Evolutionary conservation across 2,888 invertebrate genomes (phyloP).

Genomic region (Scaptomyza parva): DNA sequence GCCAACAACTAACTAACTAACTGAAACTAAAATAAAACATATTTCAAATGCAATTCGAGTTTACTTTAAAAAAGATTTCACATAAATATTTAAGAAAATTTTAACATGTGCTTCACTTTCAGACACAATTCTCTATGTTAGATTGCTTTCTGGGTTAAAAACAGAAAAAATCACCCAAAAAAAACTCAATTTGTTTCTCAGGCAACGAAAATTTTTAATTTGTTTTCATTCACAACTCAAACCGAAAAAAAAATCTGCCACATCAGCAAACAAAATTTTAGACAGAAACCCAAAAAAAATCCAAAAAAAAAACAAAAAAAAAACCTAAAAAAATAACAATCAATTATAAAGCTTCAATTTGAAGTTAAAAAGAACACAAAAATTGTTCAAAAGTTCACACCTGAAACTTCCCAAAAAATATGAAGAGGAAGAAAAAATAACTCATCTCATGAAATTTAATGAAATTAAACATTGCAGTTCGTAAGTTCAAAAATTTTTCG

Average conservation of each 20-base stretch:
- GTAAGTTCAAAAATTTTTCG: background rate
- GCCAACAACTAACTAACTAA: constrained; percentile 16
- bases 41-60: constrained; percentile 51
- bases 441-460: constrained; percentile 72
- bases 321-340: constrained; percentile 49
- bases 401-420: constrained; percentile 2
- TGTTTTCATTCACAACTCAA: constrained; percentile 32
- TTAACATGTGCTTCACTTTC: constrained; percentile 11
- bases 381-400: constrained; percentile 35
- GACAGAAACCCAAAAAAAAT: background rate
- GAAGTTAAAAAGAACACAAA: constrained; percentile 19
- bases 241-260: constrained; percentile 38
- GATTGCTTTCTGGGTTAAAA: background rate
- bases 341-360: constrained; percentile 44
- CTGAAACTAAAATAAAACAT: constrained; percentile 24
- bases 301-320: too few species aligned
- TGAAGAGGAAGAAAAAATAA: constrained; percentile 22
- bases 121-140: too few species aligned
- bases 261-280: constrained; percentile 49
- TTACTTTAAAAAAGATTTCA: constrained; percentile 24
- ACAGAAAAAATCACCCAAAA: background rate
- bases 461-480: constrained; percentile 60
- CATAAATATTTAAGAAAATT: constrained; percentile 50
- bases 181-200: constrained; percentile 31
- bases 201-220: constrained; percentile 31